Base-by-base conservation (phyloP, 2,888 invertebrate species). In the Drosophila buzzatii region DNA sequence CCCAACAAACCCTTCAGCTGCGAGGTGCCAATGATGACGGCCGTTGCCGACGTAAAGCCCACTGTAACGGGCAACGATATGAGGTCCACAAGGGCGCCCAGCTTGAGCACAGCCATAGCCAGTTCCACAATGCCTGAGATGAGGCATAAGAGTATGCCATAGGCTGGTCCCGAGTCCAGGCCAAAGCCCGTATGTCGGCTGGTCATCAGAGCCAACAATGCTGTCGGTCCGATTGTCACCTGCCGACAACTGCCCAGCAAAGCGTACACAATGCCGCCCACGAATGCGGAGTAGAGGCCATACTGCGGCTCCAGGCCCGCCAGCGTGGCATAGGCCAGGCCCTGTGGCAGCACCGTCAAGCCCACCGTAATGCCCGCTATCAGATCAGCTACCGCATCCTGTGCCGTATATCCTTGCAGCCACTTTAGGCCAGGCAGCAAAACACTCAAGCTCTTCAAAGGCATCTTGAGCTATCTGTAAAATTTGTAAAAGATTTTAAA, bases 331-430 rank as follows among this genome's bases (percentile, higher is more conserved):
- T 98, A 98, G 0, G 98, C 99, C 79, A 99, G 93, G 12, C 97
- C 97, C 92, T 98, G 98, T 0, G 98, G 98, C 94, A 99, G 96
- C 51, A 86, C 89, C 20, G 89, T 98, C 31, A 99, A 94, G 0
- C 98, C 98, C 1, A 99, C 98, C 2, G 98, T 98, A 69, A 98
- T 94, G 1, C 98, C 98, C 20, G 98, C 98, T 85, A 99, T 97
- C 55, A 96, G 91, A 93, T 99, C 99, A 71, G 97, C 96, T 60
- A 98, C 91, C 2, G 97, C 95, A 92, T 97, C 96, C 72, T 96
- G 95, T 0, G 95, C 94, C 86, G 95, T 95, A 93, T 98, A 98
- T 60, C 95, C 94, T 1, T 96, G 95, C 14, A 96, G 93, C 97
- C 97, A 97, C 90, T 94, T 94, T 14, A 96, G 87, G 16, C 93